Evolutionary conservation across 2,888 invertebrate genomes (phyloP), one percentile per base, ranked within the genome.

Genomic region (Sinelater perroti): DNA sequence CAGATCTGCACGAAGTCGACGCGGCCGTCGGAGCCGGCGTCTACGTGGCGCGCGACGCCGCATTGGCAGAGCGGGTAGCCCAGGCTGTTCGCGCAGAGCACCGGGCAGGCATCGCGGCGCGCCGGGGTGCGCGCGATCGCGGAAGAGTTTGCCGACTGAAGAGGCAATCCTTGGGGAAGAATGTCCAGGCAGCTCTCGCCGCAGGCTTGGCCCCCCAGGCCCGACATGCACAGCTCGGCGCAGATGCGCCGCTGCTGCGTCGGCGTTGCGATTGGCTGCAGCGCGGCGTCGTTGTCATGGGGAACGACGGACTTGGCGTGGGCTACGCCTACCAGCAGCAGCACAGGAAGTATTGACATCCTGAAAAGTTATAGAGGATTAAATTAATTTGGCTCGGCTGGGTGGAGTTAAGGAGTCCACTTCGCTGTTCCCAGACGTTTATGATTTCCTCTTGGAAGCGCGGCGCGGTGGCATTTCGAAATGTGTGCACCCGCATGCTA

Each of bases 31-130:
- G 69, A 47, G n/a, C n/a, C n/a, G 6, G 60, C 57, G 1, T 61
- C 35, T 38, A 42, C 11, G 61, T 61, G 56, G 20, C 14, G 56
- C 21, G 21, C 0, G 2, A 30, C 54, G 0, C 63, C 63, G 63
- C 85, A 85, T 62, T 74, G 75, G 74, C 85, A 85, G 6, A 85
- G 75, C 0, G 85, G 85, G 6, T 78, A 68, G 31, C 85, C 88
- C 36, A 87, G 75, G 56, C 79, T 78, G 71, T 85, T 83, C 50
- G 76, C 74, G 74, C 88, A 88, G 47, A 87, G 80, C 24, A 83
- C 76, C 0, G 83, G 82, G 66, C 87, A 88, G 52, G 86, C 85
- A 42, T 75, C 76, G 30, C 77, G 76, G 16, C 85, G 72, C 2
- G 84, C 82, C 42, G 75, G 70, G 10, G 82, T 81, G 65, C 65